Conservation (phyloP, 1,140 invertebrate species). For the Drosophila nigromelanica region DNA sequence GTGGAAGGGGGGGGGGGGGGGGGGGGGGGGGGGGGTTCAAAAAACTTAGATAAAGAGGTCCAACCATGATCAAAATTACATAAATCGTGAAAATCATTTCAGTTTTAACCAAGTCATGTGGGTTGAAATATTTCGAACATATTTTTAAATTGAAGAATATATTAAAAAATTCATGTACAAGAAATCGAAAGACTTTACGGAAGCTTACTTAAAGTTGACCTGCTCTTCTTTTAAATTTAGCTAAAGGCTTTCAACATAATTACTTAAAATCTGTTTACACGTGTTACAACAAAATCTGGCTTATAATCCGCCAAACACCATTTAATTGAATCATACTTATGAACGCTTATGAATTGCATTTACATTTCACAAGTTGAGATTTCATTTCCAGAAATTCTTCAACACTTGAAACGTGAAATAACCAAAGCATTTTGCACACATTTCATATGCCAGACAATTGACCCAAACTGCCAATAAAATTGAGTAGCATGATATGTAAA, state of each 20-base stretch:
- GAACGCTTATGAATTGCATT: neutral
- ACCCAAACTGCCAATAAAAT: slow-evolving; percentile 81
- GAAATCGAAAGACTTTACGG: too few species aligned
- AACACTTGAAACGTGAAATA: slow-evolving; percentile 31
- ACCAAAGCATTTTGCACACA: slow-evolving; percentile 47
- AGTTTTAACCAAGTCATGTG: too few species aligned
- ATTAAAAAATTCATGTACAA: too few species aligned
- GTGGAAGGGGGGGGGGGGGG: too few species aligned
- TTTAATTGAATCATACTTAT: neutral
- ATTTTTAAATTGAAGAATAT: too few species aligned
- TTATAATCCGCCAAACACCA: neutral
- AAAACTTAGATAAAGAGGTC: too few species aligned
- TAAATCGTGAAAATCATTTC: too few species aligned
- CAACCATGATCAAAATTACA: too few species aligned
- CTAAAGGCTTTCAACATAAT: neutral
- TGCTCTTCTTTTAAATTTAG: too few species aligned
- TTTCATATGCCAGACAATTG: slow-evolving; percentile 70
- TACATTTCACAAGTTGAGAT: neutral
- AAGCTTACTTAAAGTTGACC: too few species aligned
- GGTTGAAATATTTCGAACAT: too few species aligned
- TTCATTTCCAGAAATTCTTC: neutral
- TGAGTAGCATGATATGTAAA: slow-evolving; percentile 79
- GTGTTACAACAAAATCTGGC: neutral
- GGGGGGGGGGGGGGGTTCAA: too few species aligned
- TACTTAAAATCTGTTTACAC: neutral